These are phyloP conservation scores for Pelodiscus sinensis DNA, from an alignment of 2,113 vertebrate genomes.

Conservation along the genomic window DNA sequence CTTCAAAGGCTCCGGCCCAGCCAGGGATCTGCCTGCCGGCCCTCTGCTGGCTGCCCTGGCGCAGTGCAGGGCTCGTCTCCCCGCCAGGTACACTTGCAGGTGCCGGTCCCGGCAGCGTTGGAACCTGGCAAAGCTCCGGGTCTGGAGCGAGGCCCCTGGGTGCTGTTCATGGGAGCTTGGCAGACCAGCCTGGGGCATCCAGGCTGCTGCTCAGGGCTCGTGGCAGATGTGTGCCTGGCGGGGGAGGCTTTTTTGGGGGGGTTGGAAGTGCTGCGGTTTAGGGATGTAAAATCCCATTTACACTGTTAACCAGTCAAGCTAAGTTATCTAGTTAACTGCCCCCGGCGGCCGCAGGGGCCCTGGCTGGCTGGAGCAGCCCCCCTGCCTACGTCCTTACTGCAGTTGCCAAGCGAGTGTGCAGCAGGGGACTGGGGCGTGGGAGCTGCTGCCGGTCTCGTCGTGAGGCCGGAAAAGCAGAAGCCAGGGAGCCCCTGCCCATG, in stretches of 20 bases:
- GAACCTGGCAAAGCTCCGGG: neutral
- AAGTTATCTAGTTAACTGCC: no score
- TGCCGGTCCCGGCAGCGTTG: neutral
- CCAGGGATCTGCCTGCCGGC: no score
- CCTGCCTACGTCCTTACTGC: no score
- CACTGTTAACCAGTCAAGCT: no score
- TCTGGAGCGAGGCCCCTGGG: no score
- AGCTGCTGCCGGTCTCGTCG: slow-evolving; percentile 34
- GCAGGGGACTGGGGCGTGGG: slow-evolving; percentile 28
- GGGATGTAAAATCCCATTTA: no score
- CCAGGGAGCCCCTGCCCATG: slow-evolving; percentile 44
- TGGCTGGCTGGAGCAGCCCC: no score
- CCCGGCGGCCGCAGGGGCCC: no score
- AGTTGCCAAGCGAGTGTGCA: neutral
- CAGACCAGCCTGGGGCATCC: neutral
- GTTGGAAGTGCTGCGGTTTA: neutral
- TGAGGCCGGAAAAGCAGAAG: slow-evolving; percentile 35
- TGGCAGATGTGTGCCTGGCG: neutral
- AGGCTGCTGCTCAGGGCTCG: neutral
- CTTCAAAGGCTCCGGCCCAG: neutral
- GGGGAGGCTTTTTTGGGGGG: neutral
- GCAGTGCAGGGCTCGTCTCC: neutral
- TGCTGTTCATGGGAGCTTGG: no score
- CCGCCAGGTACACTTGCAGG: no score
- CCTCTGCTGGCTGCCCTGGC: neutral